Base-by-base conservation (phyloP, 2,113 vertebrate genomes). In the Montifringilla adamsi region DNA sequence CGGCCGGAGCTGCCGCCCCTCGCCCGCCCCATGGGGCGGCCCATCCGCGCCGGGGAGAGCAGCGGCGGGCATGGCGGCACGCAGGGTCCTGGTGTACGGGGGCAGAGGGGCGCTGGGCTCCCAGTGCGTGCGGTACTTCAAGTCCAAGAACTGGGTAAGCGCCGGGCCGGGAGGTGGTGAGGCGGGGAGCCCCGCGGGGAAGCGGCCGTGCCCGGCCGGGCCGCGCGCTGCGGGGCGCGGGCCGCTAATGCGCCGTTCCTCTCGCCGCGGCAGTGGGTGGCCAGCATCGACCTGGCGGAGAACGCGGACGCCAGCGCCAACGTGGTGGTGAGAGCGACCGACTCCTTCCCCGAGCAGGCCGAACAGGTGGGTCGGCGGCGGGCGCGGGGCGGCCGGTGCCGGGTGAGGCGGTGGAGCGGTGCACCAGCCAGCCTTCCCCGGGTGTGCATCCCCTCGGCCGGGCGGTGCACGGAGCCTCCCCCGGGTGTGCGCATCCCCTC, bases 21-120 rank as follows among this genome's bases (percentile, higher is more conserved):
- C 8, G 1, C 78, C 72, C 62, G 33, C 24, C 76, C 60, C 27
- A 9, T 0, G 35, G 9, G 17, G 24, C 30, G 47, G 37, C 35
- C 49, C 62, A 26, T 60, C 63, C 43, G 73, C 98, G 46, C 72
- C 33, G 26, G 23, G 49, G 17, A 39, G 17, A 39, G 52, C 43
- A 2, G 59, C 7, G 39, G 78, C 5, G 27, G 46, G 84, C 88
- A 98, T 98, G 17, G 96, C 96, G 67, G 96, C 95, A 4, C 96
- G 97, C 72, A 96, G 98, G 93, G 98, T 98, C 41, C 96, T 99
- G 90, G 98, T 99, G 47, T 99, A 99, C 56, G 99, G 99, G 4
- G 99, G 99, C 24, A 96, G 88, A 55, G 99, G 99, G 7, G 99
- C 99, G 1, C 97, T 99, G 96, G 99, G 99, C 47, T 98, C 98